Percentiles rank a stretch among this genome's conserved stretches.
phyloP scores from a whole-genome alignment of 2,888 invertebrate genomes.

The Panopea generosa region DNA sequence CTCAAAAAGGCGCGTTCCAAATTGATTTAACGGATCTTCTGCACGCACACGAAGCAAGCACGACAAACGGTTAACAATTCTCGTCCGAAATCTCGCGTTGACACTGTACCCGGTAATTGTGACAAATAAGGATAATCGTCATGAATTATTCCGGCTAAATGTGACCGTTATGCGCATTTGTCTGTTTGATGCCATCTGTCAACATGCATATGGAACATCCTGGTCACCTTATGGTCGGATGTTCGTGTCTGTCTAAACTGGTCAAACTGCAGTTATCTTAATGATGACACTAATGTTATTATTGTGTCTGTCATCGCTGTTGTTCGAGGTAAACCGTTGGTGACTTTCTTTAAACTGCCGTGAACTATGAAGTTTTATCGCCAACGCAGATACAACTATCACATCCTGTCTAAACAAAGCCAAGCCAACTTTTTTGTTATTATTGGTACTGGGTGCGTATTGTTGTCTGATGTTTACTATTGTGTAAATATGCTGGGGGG shows the following conservation, averaged over 20 bases:
- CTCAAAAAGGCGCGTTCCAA: no score
- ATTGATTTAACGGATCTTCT: no score
- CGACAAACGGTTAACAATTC: no score
- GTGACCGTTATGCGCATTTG: constrained; percentile 43
- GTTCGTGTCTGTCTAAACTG: constrained; percentile 23
- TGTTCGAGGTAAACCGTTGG: background rate
- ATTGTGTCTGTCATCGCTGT: background rate
- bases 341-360: background rate
- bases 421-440: no score
- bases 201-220: constrained; percentile 12
- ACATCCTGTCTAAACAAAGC: no score
- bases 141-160: no score
- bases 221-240: constrained; percentile 29
- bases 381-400: no score
- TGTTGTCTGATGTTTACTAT: no score
- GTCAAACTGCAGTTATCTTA: constrained; percentile 2
- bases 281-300: constrained; percentile 2
- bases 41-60: no score
- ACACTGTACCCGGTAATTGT: constrained; percentile 9
- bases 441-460: no score
- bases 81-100: background rate
- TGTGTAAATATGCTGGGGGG: no score
- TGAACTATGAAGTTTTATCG: no score
- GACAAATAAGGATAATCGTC: constrained; percentile 11
- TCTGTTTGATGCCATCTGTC: constrained; percentile 43